Evolutionary conservation across 2,888 invertebrate genomes (phyloP), one percentile per base, ranked within the genome.

Genomic region (Tinea pellionella): DNA sequence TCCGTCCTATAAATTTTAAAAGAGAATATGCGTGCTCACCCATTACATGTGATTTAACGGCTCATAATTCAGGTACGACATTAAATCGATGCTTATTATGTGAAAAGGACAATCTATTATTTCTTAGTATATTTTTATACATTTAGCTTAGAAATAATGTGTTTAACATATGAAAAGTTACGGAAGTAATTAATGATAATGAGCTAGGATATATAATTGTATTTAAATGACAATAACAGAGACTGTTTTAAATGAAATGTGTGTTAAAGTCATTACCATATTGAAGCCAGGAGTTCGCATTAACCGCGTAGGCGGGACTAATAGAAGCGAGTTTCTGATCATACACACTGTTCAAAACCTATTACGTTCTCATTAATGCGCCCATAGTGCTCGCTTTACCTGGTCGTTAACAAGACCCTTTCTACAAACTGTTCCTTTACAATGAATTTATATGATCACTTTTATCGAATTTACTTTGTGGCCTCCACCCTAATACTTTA

Each of bases 41-140:
- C 79, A 78, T 81, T 81, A 80, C 78, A 72, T 74, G 73, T 81
- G 80, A 82, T 81, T 81, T 81, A 81, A 79, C 69, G 74, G 73
- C 66, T 67, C 75, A 70, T 81, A 75, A 75, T 73, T 81, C 78
- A 78, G 72, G 66, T 67, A 69, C 68, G 78, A 75, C 76, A 68
- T 66, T 69, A 73, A 78, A 78, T 81, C 77, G 75, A 79, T 78
- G 47, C 47, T 16, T 47, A 37, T 37, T 37, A 37, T 47, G 18
- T 47, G 47, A 18, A 47, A 47, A 18, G 47, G 47, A 47, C 47
- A 47, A 16, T 47, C 8, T 47, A 37, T 37, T 37, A 37, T 37
- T 37, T 37, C 37, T 37, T 37, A 37, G 37, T 37, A 24, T 37
- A 37, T 37, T 37, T 2, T 37, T 24, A 24, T 37, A 9, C 9